A percentile compares a stretch with the other conserved stretches of the same genome.
These are phyloP conservation scores for Xerus rutilus DNA, from an alignment of 2,797 vertebrate genomes.

Conservation along the genomic window DNA sequence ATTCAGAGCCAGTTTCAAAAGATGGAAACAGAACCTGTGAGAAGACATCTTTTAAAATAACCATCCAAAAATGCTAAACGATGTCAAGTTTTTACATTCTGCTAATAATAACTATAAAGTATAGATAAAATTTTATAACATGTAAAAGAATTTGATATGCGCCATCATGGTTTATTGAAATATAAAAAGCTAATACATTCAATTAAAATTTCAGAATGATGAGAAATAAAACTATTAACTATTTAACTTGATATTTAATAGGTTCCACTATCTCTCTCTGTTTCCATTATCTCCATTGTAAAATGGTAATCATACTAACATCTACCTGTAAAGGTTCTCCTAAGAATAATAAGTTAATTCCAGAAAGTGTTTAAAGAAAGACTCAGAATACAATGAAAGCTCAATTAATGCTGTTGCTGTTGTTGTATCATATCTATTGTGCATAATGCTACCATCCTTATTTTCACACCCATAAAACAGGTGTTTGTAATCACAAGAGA, in stretches of 20 bases:
- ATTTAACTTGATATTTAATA: neutral
- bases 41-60: neutral
- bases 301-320: neutral
- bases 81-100: neutral
- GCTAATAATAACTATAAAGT: neutral
- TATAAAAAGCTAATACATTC: neutral
- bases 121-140: neutral
- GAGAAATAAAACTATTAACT: no score
- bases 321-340: neutral
- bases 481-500: neutral
- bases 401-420: neutral
- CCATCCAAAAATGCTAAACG: slow-evolving; percentile 12
- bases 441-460: neutral
- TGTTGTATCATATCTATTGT: neutral
- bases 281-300: neutral
- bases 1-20: slow-evolving; percentile 1
- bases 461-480: neutral
- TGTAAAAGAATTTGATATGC: slow-evolving; percentile 5
- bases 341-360: neutral
- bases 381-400: neutral
- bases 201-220: slow-evolving; percentile 29
- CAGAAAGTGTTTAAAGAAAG: neutral
- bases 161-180: neutral
- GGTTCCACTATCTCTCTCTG: neutral
- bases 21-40: neutral